Evolutionary conservation across 2,888 invertebrate species (phyloP), one percentile per base, ranked within the genome.

Genomic region (Troides aeacus): DNA sequence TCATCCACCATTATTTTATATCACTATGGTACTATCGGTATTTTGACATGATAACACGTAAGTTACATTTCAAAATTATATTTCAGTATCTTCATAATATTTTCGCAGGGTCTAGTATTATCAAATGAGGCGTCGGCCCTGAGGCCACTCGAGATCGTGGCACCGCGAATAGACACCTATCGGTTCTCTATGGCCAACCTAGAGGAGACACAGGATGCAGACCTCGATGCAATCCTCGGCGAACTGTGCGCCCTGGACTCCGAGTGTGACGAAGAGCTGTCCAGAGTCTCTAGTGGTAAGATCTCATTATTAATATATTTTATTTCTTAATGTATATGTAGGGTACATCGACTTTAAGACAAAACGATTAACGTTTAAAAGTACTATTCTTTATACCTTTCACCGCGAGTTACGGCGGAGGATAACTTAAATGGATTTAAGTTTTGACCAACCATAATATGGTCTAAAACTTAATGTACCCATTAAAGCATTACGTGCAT

Each of bases 181-280:
- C 94, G 98, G 80, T 98, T 98, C 89, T 98, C 98, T 66, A 98
- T 98, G 97, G 98, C 98, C 65, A 98, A 98, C 88, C 94, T 98
- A 67, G 98, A 98, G 93, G 99, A 99, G 89, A 97, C 97, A 30
- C 98, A 98, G 84, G 99, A 99, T 89, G 97, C 98, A 65, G 99
- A 99, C 90, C 93, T 99, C 85, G 99, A 99, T 88, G 98, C 98
- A 70, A 98, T 99, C 79, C 94, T 99, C 72, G 98, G 98, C 57
- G 99, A 99, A 86, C 94, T 99, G 67, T 98, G 97, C 87, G 97
- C 98, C 66, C 94, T 99, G 77, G 99, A 98, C 88, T 93, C 93
- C 2, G 94, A 94, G 74, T 94, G 93, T 77, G 94, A 94, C 75
- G 93, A 94, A 73, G 94, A 94, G 82, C 86, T 92, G 77, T 88